phyloP scores from a whole-genome alignment of 2,888 invertebrate species.

The Morpho achilles region DNA sequence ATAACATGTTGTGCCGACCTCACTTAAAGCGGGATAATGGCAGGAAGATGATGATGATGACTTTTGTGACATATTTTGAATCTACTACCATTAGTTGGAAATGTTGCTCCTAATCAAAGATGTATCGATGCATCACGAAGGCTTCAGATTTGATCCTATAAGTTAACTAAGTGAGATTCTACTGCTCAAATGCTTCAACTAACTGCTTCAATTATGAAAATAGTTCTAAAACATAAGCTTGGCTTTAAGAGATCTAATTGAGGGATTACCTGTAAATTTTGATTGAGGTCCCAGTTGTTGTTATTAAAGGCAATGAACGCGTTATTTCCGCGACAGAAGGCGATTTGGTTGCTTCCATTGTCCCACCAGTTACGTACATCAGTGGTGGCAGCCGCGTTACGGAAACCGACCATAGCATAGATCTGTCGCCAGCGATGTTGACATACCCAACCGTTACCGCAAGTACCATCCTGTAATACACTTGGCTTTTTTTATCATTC shows the following conservation, averaged over 20 bases:
- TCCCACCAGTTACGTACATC: slow-evolving; percentile 84
- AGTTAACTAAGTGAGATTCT: too few relatives aligned
- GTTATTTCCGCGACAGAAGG: slow-evolving; percentile 80
- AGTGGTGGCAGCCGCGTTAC: slow-evolving; percentile 81
- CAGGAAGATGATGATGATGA: too few relatives aligned
- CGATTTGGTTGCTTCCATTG: slow-evolving; percentile 86
- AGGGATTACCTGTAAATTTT: slow-evolving; percentile 66
- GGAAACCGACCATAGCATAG: slow-evolving; percentile 85
- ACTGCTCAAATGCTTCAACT: too few relatives aligned
- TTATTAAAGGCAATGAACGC: slow-evolving; percentile 82
- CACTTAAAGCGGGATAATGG: too few relatives aligned
- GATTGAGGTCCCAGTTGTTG: slow-evolving; percentile 67
- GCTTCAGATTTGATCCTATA: too few relatives aligned
- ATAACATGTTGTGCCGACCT: too few relatives aligned
- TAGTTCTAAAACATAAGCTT: too few relatives aligned
- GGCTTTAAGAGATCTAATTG: neutral
- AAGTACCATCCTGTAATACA: slow-evolving; percentile 55
- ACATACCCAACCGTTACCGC: slow-evolving; percentile 85
- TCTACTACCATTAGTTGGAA: too few relatives aligned
- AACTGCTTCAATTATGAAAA: too few relatives aligned
- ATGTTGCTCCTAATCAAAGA: too few relatives aligned
- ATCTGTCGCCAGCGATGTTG: slow-evolving; percentile 90
- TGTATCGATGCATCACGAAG: too few relatives aligned
- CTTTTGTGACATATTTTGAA: too few relatives aligned
- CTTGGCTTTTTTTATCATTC: neutral